Evolutionary conservation across 2,113 vertebrate species (phyloP).

Genomic region (Atrichornis clamosus): DNA sequence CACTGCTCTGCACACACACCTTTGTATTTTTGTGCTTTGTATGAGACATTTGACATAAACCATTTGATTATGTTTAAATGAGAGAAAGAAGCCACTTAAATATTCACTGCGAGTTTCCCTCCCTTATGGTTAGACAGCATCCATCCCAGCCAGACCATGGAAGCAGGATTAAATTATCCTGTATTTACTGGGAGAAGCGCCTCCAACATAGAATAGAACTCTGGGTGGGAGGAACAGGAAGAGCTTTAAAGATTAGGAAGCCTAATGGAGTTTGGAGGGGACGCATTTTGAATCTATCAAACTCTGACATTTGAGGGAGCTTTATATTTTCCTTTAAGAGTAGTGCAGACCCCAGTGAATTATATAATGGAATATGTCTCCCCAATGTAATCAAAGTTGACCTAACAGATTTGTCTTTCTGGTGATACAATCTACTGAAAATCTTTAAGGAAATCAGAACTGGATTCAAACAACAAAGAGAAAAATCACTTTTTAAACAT

Average conservation of each 20-base stretch:
- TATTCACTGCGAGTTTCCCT: background rate
- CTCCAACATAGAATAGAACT: background rate
- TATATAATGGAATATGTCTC: background rate
- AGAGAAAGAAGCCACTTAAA: background rate
- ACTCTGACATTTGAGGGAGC: slow-evolving; percentile 19
- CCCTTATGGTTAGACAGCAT: no score
- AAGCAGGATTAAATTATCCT: background rate
- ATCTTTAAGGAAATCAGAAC: slow-evolving; percentile 25
- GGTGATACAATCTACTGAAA: background rate
- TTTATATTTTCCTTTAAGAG: slow-evolving; percentile 11
- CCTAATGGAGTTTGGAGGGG: slow-evolving; percentile 21
- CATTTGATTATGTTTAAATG: background rate
- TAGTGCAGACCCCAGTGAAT: background rate
- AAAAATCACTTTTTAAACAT: background rate
- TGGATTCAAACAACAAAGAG: background rate
- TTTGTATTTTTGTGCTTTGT: background rate
- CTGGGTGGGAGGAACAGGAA: background rate
- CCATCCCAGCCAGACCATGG: background rate
- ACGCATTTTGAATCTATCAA: background rate
- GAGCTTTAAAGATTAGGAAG: background rate
- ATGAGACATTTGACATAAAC: fast-evolving
- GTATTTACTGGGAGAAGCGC: background rate
- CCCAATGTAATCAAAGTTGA: slow-evolving; percentile 19
- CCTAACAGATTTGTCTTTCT: slow-evolving; percentile 29
- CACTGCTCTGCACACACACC: background rate